Evolutionary conservation across 2,113 vertebrate species (phyloP).

Genomic region (Mastomys natalensis): DNA sequence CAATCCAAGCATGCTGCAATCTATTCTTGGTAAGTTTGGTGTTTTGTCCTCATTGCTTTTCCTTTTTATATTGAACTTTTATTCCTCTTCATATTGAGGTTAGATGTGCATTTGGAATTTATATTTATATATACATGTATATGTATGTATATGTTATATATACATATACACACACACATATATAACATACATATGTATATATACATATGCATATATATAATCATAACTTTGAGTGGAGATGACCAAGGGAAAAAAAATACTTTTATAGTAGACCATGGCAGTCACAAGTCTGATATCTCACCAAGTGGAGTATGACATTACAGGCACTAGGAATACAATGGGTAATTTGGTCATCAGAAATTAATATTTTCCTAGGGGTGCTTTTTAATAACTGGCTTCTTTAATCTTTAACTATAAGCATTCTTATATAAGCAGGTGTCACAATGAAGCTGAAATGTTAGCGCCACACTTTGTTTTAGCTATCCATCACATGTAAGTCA

Average conservation of each 20-base stretch:
- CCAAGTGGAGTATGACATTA: background rate
- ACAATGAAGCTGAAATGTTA: constrained; percentile 37
- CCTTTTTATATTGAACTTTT: constrained; percentile 27
- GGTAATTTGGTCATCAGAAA: background rate
- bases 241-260: constrained; percentile 9
- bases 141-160: background rate
- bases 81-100: constrained; percentile 39
- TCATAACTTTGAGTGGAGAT: background rate
- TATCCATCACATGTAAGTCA: background rate
- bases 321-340: background rate
- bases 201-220: background rate
- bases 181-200: no score
- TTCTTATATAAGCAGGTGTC: background rate
- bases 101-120: constrained; percentile 46
- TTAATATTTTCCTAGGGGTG: background rate
- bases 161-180: no score
- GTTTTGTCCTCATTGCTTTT: background rate
- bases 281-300: background rate
- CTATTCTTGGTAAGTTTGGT: background rate
- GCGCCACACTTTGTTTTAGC: background rate
- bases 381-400: background rate
- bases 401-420: background rate
- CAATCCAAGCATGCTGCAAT: background rate
- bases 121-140: background rate
- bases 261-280: constrained; percentile 35